Percentiles rank a stretch among this genome's conserved stretches.
These are phyloP conservation scores for Henricia sp. DNA, from an alignment of 53 echinoderm and acorn worm genomes.

Conservation along the genomic window DNA sequence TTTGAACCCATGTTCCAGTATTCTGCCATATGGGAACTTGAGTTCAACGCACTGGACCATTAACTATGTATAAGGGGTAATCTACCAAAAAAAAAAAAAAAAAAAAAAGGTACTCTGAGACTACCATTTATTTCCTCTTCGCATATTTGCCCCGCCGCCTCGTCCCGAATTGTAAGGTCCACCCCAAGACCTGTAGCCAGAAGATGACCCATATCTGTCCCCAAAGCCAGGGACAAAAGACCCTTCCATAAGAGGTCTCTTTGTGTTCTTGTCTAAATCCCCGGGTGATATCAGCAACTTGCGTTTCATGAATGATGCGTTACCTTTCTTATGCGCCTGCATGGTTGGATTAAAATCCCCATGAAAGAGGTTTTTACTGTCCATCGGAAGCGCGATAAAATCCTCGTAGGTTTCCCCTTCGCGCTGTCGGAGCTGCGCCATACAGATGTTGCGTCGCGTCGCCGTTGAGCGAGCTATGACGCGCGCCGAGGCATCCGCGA, in stretches of 20 bases:
- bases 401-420: conserved; percentile 38
- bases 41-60: no score
- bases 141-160: neutral
- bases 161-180: neutral
- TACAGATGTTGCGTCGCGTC: conserved; percentile 39
- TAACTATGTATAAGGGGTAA: no score
- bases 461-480: conserved; percentile 29
- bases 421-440: conserved; percentile 36
- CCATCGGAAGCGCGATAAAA: conserved; percentile 46
- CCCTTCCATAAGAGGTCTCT: conserved; percentile 5
- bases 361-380: conserved; percentile 58
- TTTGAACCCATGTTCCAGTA: no score
- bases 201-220: neutral
- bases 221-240: neutral
- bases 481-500: conserved; percentile 24
- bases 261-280: neutral
- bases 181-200: neutral
- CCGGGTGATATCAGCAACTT: neutral
- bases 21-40: no score
- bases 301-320: neutral
- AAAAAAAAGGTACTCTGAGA: no score
- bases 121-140: conserved; percentile 2
- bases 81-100: no score
- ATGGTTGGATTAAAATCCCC: conserved; percentile 40
- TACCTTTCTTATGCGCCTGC: conserved; percentile 19